Evolutionary conservation across 92 coral and sea anemone genomes (phyloP), one percentile per base, ranked within the genome.

Genomic region (Epizoanthus ramosus): DNA sequence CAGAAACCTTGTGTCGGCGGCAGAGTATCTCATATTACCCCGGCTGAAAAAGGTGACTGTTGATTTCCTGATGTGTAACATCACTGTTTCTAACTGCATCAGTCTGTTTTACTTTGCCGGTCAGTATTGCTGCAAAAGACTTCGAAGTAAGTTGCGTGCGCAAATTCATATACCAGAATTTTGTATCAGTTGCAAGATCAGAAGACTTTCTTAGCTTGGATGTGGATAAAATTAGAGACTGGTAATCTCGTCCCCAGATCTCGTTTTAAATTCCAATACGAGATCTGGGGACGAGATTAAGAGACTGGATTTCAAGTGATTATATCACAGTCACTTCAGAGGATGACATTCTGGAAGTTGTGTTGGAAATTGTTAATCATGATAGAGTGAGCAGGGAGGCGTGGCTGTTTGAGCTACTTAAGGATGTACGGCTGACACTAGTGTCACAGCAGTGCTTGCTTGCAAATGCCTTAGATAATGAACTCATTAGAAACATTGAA

Each of bases 241-340:
- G 93, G 18, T n/a, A n/a, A n/a, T n/a, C n/a, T n/a, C n/a, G n/a
- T n/a, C n/a, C n/a, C n/a, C n/a, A n/a, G n/a, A n/a, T n/a, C n/a
- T n/a, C n/a, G n/a, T n/a, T n/a, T n/a, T n/a, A n/a, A n/a, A n/a
- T n/a, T n/a, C n/a, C n/a, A n/a, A n/a, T n/a, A n/a, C n/a, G n/a
- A n/a, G n/a, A n/a, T n/a, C n/a, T n/a, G n/a, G n/a, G n/a, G n/a
- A n/a, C n/a, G n/a, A n/a, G n/a, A n/a, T n/a, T n/a, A n/a, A 76
- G 93, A 22, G 95, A 95, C 9, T 83, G 93, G 18, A 64, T 95
- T 52, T 88, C 95, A 6, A 89, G 98, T 75, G 97, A 95, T 65
- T 92, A 89, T 28, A 89, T 95, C 43, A 95, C 88, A 14, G 90
- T 94, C 23, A 93, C 89, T 41, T 94, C 93, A 75, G 87, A 88